Conservation (phyloP, 2,888 invertebrate species). For the Tetropium fuscum region DNA sequence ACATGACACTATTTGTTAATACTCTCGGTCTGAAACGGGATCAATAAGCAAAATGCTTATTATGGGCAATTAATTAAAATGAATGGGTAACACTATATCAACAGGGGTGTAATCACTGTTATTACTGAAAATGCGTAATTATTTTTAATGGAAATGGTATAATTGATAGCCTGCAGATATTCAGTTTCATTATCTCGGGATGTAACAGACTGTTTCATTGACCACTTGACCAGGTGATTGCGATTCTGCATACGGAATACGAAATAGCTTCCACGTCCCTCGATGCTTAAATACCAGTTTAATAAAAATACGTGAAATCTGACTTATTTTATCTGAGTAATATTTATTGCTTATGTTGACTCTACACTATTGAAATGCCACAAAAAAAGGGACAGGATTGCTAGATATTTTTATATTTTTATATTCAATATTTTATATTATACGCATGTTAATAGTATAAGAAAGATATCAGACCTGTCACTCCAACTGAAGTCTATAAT, state of each 20-base stretch:
- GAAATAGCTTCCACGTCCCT: not conserved
- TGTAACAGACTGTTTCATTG: not conserved
- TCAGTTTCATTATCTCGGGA: conserved; percentile 18
- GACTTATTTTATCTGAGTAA: too few species aligned
- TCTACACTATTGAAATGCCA: too few species aligned
- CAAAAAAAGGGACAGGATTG: too few species aligned
- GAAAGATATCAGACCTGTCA: too few species aligned
- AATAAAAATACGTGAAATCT: not conserved
- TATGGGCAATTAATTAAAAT: conserved; percentile 19
- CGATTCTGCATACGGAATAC: conserved; percentile 4
- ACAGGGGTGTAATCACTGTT: conserved; percentile 15
- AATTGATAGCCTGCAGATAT: conserved; percentile 39
- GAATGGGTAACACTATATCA: conserved; percentile 1
- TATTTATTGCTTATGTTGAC: too few species aligned
- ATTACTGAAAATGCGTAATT: conserved; percentile 2
- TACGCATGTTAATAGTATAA: too few species aligned
- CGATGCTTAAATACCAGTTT: not conserved
- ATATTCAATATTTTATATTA: too few species aligned
- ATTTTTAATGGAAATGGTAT: conserved; percentile 32
- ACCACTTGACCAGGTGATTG: too few species aligned
- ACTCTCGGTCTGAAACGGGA: conserved; percentile 10
- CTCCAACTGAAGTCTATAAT: too few species aligned
- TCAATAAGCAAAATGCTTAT: not conserved
- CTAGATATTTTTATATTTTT: too few species aligned
- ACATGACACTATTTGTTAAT: conserved; percentile 8